Base-by-base conservation (phyloP, 2,888 invertebrate species). In the Theristus sp. region DNA sequence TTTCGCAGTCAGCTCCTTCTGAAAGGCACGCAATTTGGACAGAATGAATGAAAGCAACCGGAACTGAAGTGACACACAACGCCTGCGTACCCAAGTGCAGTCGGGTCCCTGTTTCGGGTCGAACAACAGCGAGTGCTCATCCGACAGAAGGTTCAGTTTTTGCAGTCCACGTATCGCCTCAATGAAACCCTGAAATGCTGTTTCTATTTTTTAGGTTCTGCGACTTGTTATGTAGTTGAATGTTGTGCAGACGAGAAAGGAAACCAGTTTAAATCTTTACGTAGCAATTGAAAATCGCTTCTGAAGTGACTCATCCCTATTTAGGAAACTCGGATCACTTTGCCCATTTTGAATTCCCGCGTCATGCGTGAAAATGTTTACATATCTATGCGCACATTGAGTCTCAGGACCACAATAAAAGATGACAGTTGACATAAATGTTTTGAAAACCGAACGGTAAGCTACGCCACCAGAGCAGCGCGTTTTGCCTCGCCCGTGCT, bases 21-120 rank as follows among this genome's bases (percentile, higher is more conserved):
- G 75, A 10, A 78, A 70, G 62, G 63, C 58, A 63, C 61, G 62
- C 20, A 26, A 28, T 20, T n/a, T 47, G 24, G 27, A 31, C 28
- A 28, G 28, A 53, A 20, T 49, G 24, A 49, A 49, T n/a, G n/a
- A 49, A 49, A 49, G 17, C 38, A 38, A 38, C 38, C 6, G 38
- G 17, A 38, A n/a, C n/a, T n/a, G n/a, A n/a, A n/a, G n/a, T n/a
- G n/a, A n/a, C n/a, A 13, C 20, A 20, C 38, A 38, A 38, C 38
- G 27, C 6, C 10, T 3, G 25, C 62, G 27, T 57, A 65, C 87
- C 98, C 98, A 99, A 17, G 93, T 91, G 31, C 94, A 84, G 64
- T 89, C 89, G 0, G 96, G 96, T 54, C 96, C 96, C 71, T 71
- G 64, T 49, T 85, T 86, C 0, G 87, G 86, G 74, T 98, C 96